Conservation (phyloP, 2,797 vertebrate species). For the Parambassis ranga region DNA sequence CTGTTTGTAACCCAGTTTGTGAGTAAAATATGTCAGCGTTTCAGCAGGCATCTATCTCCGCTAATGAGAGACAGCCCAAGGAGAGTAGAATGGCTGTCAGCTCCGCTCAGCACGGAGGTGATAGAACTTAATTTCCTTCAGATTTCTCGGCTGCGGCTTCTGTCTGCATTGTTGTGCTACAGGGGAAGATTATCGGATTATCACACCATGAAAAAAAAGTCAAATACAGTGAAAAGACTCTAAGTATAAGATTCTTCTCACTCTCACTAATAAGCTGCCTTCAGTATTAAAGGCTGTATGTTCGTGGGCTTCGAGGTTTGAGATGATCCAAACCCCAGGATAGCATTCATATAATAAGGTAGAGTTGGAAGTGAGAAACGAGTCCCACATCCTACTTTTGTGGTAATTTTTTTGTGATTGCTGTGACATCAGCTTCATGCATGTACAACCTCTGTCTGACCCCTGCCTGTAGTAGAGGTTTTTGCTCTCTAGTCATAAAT, state of each 20-base stretch:
- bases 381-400: neutral
- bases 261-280: neutral
- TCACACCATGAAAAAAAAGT: slow-evolving; percentile 45
- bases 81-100: slow-evolving; percentile 44
- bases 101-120: slow-evolving; percentile 29
- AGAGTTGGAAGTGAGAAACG: neutral
- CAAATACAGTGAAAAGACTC: neutral
- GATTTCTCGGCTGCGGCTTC: slow-evolving; percentile 42
- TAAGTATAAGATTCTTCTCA: neutral
- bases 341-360: neutral
- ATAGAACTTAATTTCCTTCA: slow-evolving; percentile 56
- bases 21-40: slow-evolving; percentile 49
- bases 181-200: slow-evolving; percentile 71
- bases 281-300: too few species aligned
- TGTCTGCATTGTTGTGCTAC: slow-evolving; percentile 56
- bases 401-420: neutral
- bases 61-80: slow-evolving; percentile 59
- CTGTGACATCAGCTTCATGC: neutral
- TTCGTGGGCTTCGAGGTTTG: too few species aligned
- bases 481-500: too few species aligned
- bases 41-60: slow-evolving; percentile 46
- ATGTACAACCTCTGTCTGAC: slow-evolving; percentile 36
- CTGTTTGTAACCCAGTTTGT: slow-evolving; percentile 48
- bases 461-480: neutral
- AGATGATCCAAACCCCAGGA: slow-evolving; percentile 7